Evolutionary conservation across 2,888 invertebrate genomes (phyloP).

Genomic region (Polyommatus iphigenia): DNA sequence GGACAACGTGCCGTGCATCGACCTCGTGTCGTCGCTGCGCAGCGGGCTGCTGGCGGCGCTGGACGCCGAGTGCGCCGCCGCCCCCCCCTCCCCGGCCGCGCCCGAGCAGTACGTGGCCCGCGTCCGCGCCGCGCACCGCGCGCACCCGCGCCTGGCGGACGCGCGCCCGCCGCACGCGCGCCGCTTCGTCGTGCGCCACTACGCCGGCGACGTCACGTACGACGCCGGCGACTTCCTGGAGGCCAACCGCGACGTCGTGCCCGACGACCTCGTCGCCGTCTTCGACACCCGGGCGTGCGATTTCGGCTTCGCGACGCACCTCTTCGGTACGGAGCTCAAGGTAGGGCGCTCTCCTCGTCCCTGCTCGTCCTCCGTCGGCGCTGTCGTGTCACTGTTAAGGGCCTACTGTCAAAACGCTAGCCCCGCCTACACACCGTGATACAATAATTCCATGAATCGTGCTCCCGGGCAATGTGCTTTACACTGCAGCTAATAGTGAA

Average conservation of each 20-base stretch:
- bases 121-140: conserved; percentile 70
- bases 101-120: conserved; percentile 72
- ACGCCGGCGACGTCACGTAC: conserved; percentile 87
- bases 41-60: conserved; percentile 95
- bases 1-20: conserved; percentile 97
- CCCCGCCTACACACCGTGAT: too few relatives aligned
- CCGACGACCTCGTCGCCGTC: conserved; percentile 94
- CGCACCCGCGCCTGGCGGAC: conserved; percentile 90
- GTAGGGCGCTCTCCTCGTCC: conserved; percentile 40
- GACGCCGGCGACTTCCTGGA: conserved; percentile 94
- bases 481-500: too few relatives aligned
- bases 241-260: conserved; percentile 94
- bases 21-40: conserved; percentile 94
- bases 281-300: conserved; percentile 96
- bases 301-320: conserved; percentile 97
- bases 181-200: conserved; percentile 94
- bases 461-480: too few relatives aligned
- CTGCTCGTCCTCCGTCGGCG: background rate
- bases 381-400: background rate
- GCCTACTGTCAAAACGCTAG: too few relatives aligned
- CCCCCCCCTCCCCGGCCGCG: conserved; percentile 89
- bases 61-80: conserved; percentile 93
- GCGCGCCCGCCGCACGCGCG: conserved; percentile 89
- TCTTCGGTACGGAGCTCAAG: conserved; percentile 96
- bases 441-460: too few relatives aligned